These are phyloP conservation scores for Sus cebifrons DNA, from an alignment of 2,797 vertebrate species.

Conservation along the genomic window DNA sequence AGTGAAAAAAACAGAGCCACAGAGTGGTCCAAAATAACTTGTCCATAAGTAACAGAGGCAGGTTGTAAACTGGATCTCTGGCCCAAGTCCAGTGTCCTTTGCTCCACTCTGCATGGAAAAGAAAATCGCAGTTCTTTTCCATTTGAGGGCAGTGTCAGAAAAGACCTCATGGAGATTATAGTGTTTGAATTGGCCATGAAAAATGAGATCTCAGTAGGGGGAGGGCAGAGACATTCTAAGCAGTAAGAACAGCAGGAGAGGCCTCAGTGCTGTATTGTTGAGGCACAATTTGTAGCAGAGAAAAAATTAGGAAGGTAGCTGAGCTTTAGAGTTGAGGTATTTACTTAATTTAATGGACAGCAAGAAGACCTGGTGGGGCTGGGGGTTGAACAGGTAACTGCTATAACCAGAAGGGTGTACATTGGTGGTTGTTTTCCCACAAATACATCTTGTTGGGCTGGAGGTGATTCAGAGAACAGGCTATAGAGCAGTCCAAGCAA, in stretches of 20 bases:
- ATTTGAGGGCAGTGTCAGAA: background rate
- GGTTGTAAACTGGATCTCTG: background rate
- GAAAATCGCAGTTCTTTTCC: background rate
- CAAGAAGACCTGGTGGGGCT: background rate
- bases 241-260: background rate
- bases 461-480: background rate
- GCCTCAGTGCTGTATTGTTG: constrained; percentile 3
- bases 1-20: background rate
- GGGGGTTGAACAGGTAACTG: background rate
- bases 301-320: background rate
- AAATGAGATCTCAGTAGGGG: background rate
- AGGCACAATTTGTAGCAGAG: background rate
- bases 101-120: background rate
- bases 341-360: background rate
- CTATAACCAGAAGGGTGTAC: background rate
- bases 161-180: background rate
- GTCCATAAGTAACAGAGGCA: background rate
- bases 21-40: background rate
- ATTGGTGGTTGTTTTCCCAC: background rate
- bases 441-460: background rate
- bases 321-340: background rate
- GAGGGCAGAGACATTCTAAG: background rate
- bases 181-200: background rate
- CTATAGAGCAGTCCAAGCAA: background rate
- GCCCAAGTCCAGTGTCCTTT: background rate